These are phyloP conservation scores for Cyrtorhinus lividipennis DNA, from an alignment of 1,140 invertebrate species.

Conservation along the genomic window DNA sequence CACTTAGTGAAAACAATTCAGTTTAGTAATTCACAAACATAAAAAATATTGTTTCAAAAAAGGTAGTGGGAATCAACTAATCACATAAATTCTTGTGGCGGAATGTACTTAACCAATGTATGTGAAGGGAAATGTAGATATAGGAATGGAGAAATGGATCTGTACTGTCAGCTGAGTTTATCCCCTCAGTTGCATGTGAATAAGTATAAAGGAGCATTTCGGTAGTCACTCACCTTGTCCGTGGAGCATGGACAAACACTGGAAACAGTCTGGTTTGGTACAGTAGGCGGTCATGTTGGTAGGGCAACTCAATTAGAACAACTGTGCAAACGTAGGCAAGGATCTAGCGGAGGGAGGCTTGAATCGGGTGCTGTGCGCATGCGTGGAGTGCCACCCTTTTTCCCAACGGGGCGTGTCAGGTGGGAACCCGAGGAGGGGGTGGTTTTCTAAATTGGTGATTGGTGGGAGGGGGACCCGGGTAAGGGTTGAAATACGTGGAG, in stretches of 20 bases:
- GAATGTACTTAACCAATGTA: no score
- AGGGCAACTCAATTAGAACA: background rate
- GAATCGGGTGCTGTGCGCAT: background rate
- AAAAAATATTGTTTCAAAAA: no score
- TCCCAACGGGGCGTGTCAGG: background rate
- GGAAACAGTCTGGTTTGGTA: constrained; percentile 18
- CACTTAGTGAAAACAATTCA: no score
- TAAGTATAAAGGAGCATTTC: background rate
- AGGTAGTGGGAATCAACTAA: no score
- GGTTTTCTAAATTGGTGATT: background rate
- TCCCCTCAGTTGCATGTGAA: background rate
- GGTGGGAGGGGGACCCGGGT: background rate
- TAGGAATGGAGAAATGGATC: no score
- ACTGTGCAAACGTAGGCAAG: constrained; percentile 4
- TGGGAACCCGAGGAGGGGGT: background rate
- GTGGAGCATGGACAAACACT: constrained; percentile 16
- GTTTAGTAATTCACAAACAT: no score
- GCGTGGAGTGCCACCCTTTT: background rate
- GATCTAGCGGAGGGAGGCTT: background rate
- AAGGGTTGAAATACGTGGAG: background rate
- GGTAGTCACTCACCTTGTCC: background rate
- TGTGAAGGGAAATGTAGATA: no score
- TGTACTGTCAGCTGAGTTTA: no score
- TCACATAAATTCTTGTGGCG: no score
- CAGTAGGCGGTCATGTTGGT: constrained; percentile 15